These are phyloP conservation scores for Atta texana DNA, from an alignment of 1,140 invertebrate species.

Conservation along the genomic window DNA sequence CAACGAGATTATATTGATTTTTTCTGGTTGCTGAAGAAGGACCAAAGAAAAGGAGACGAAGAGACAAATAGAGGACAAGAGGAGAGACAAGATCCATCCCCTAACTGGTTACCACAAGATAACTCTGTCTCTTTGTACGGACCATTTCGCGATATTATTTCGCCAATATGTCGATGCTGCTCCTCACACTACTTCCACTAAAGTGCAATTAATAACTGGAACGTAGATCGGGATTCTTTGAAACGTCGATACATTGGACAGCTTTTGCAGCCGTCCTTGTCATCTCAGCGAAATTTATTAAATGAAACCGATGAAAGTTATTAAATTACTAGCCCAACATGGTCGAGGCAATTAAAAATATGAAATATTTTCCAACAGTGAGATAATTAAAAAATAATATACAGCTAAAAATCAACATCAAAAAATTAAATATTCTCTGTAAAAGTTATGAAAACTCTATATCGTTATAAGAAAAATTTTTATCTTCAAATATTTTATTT, in stretches of 20 bases:
- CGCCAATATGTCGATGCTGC: conserved; percentile 31
- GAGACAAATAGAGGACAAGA: not conserved
- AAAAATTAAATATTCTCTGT: conserved; percentile 2
- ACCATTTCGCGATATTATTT: conserved; percentile 48
- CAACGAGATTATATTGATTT: conserved; percentile 63
- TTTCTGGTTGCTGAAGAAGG: conserved; percentile 6
- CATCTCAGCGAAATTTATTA: conserved; percentile 22
- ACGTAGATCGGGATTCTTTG: conserved; percentile 41
- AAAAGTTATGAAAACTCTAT: conserved; percentile 4
- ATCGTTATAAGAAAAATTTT: not conserved
- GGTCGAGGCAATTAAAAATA: not conserved
- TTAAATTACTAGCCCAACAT: conserved; percentile 5
- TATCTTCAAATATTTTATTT: not conserved
- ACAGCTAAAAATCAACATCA: not conserved
- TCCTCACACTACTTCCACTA: not conserved
- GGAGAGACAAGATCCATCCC: conserved; percentile 28
- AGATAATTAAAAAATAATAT: conserved; percentile 54
- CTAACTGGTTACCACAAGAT: conserved; percentile 15
- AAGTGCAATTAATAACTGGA: conserved; percentile 33
- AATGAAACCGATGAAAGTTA: conserved; percentile 36
- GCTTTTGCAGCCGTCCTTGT: conserved; percentile 5
- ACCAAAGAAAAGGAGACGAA: not conserved
- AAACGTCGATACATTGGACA: conserved; percentile 18
- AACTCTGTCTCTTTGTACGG: conserved; percentile 20
- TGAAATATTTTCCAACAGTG: not conserved